phyloP scores from a whole-genome alignment of 2,888 invertebrate genomes.

The Hypsopygia costalis region DNA sequence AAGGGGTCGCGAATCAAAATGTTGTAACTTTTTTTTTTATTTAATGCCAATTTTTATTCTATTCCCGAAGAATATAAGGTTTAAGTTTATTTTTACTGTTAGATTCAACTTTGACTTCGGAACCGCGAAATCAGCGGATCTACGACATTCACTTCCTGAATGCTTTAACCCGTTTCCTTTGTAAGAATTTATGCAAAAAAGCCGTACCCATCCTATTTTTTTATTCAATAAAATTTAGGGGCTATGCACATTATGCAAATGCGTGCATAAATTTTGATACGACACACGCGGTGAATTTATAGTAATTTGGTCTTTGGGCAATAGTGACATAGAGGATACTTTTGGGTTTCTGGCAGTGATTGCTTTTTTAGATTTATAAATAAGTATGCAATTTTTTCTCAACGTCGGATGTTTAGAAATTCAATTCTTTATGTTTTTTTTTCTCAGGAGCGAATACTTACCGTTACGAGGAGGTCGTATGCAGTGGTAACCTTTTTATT shows the following conservation, averaged over 20 bases:
- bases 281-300: constrained; percentile 32
- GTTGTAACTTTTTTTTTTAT: constrained; percentile 30
- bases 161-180: constrained; percentile 79
- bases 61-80: constrained; percentile 27
- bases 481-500: constrained; percentile 59
- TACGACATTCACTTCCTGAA: constrained; percentile 75
- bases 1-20: constrained; percentile 41
- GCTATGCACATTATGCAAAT: constrained; percentile 81
- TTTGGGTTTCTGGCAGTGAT: constrained; percentile 28
- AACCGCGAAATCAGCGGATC: constrained; percentile 52
- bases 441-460: constrained; percentile 67
- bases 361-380: constrained; percentile 56
- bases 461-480: constrained; percentile 65
- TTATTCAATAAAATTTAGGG: constrained; percentile 80
- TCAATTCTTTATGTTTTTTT: constrained; percentile 64
- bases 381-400: constrained; percentile 70
- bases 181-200: constrained; percentile 81
- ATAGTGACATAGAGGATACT: constrained; percentile 27
- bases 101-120: constrained; percentile 42
- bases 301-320: constrained; percentile 28
- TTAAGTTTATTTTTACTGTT: constrained; percentile 28
- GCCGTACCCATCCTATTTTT: constrained; percentile 81
- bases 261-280: constrained; percentile 77
- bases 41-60: constrained; percentile 24
- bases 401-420: constrained; percentile 49